Conservation (phyloP, 1,140 invertebrate genomes). For the Sarcophaga peregrina region DNA sequence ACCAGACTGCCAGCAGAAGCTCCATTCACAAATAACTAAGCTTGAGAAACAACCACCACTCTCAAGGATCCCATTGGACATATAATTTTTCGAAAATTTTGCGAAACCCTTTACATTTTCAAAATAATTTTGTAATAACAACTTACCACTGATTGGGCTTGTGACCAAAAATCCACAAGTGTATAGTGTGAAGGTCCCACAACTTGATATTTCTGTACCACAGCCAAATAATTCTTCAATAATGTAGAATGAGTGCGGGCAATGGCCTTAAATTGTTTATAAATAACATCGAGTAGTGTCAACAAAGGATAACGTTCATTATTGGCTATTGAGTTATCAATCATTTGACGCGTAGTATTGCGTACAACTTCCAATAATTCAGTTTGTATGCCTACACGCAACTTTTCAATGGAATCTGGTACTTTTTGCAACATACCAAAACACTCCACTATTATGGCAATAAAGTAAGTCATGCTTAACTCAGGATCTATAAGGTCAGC, state of each 20-base stretch:
- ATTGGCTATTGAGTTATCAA: conserved; percentile 67
- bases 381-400: conserved; percentile 84
- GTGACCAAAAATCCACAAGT: conserved; percentile 87
- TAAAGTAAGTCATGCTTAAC: conserved; percentile 77
- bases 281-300: conserved; percentile 74
- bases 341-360: conserved; percentile 80
- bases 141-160: conserved; percentile 87
- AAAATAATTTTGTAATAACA: not conserved
- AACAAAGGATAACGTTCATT: conserved; percentile 66
- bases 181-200: conserved; percentile 75
- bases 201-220: conserved; percentile 70
- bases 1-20: too few relatives aligned
- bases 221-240: conserved; percentile 72
- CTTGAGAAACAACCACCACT: too few relatives aligned
- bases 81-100: too few relatives aligned
- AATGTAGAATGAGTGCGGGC: conserved; percentile 77
- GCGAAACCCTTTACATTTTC: too few relatives aligned
- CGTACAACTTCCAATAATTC: conserved; percentile 83
- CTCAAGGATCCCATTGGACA: too few relatives aligned
- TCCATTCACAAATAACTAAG: not conserved
- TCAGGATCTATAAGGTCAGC: conserved; percentile 74
- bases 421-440: conserved; percentile 86
- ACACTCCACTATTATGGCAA: conserved; percentile 87
- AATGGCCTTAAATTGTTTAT: conserved; percentile 80
- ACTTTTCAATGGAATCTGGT: conserved; percentile 84